Evolutionary conservation across 2,888 invertebrate genomes (phyloP).

Genomic region (Phoenoteleia sp.): DNA sequence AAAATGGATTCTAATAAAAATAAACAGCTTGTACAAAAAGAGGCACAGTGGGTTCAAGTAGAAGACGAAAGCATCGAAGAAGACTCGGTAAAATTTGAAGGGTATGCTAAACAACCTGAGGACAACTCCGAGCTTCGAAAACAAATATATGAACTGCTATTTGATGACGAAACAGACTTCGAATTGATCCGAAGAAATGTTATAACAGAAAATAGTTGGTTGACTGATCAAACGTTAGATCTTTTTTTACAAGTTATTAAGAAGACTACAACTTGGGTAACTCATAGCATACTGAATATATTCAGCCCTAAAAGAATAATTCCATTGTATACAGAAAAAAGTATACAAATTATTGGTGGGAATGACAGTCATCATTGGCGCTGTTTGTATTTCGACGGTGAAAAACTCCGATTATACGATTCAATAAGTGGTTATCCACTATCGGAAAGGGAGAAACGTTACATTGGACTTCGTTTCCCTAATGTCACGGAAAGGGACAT

Average conservation of each 20-base stretch:
- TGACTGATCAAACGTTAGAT: not conserved
- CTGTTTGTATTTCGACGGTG: not conserved
- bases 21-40: not conserved
- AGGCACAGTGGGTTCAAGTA: not conserved
- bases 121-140: not conserved
- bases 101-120: not conserved
- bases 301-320: not conserved
- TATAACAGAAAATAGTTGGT: not conserved
- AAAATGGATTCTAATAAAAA: too few species aligned
- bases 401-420: not conserved
- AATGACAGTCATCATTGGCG: conserved; percentile 1
- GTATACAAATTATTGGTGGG: conserved; percentile 25
- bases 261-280: not conserved
- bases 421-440: not conserved
- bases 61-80: not conserved
- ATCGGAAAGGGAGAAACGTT: not conserved
- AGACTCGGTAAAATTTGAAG: not conserved
- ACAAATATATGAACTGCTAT: too few species aligned
- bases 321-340: not conserved
- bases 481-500: not conserved
- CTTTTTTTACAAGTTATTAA: not conserved
- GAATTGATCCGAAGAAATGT: too few species aligned
- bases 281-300: not conserved
- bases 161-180: too few species aligned
- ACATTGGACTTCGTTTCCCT: not conserved